Base-by-base conservation (phyloP, 2,113 vertebrate genomes). In the Probosciger aterrimus region DNA sequence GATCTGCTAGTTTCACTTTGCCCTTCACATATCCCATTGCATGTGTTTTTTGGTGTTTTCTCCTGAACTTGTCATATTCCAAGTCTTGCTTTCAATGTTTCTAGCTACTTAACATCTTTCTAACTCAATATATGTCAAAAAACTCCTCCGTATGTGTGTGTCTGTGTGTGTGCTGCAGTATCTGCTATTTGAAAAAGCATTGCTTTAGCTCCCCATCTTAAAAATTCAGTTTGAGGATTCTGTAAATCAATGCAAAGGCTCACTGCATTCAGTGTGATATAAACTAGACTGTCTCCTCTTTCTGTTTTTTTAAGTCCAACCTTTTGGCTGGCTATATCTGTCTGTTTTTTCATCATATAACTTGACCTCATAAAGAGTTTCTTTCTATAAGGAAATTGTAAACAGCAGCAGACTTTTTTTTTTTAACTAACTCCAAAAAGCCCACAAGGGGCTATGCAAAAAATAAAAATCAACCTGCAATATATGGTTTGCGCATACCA, bases 81-180 rank as follows among this genome's bases (percentile, higher is more conserved):
- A 47, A 82, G 13, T n/a, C 43, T 86, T 82, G 3, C 2, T 68
- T 92, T 53, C 46, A 60, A 70, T 60, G 3, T 62, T 94, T 83
- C 16, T 43, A 46, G 44, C 17, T 70, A 46, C 7, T 65, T 18
- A 83, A 69, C 1, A 13, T 35, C 18, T 79, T 70, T 92, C 87
- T 47, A 75, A 50, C 55, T 39, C 37, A 84, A 67, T 9, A 84
- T 63, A 55, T 1, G 2, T 35, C 1, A 68, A 37, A 71, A 65
- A 18, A 13, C 2, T 1, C 6, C 20, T 18, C 0, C 5, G 1
- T 25, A 6, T 47, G 12, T 57, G 14, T 41, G 13, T 39, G 13
- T 35, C 7, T 73, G 10, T 50, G 6, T 35, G 13, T 44, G 20
- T n/a, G 9, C 17, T 63, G 14, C n/a, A 77, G 23, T 19, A 83